These are phyloP conservation scores for Aldrovandia affinis DNA, from an alignment of 2,797 vertebrate species.

Conservation along the genomic window DNA sequence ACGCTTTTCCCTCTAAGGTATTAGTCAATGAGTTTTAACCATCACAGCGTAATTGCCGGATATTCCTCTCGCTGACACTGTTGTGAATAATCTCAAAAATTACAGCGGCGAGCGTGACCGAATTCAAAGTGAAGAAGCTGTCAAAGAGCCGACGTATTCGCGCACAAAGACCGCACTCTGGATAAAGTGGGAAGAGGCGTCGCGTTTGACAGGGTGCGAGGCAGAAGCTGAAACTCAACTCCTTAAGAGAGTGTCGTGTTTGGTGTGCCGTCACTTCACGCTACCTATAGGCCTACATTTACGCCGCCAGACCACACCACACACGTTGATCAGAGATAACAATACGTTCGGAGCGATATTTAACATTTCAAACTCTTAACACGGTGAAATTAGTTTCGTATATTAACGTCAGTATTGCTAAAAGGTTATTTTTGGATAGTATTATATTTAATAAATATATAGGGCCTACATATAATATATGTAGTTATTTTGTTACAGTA, in stretches of 20 bases:
- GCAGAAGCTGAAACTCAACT: neutral
- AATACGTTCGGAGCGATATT: neutral
- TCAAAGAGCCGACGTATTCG: neutral
- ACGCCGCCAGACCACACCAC: neutral
- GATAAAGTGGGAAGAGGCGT: neutral
- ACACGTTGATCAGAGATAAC: neutral
- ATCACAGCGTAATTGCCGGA: constrained; percentile 4
- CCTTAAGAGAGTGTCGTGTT: neutral
- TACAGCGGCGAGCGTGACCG: neutral
- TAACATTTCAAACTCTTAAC: no score
- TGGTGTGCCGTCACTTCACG: neutral
- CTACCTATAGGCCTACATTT: neutral
- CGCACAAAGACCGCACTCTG: neutral
- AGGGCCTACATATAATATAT: no score
- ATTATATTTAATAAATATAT: no score
- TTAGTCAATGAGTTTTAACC: neutral
- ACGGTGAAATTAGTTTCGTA: neutral
- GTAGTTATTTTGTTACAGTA: no score
- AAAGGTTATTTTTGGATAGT: neutral
- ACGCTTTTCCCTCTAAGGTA: neutral
- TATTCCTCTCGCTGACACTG: neutral
- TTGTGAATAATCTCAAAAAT: constrained; percentile 11
- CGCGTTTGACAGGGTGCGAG: neutral
- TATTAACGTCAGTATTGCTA: neutral
- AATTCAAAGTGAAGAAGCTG: neutral